Percentiles rank a stretch among this genome's conserved stretches.
Evolutionary conservation across 1,140 invertebrate species (phyloP).

Genomic region (Potamilus streckersoni): DNA sequence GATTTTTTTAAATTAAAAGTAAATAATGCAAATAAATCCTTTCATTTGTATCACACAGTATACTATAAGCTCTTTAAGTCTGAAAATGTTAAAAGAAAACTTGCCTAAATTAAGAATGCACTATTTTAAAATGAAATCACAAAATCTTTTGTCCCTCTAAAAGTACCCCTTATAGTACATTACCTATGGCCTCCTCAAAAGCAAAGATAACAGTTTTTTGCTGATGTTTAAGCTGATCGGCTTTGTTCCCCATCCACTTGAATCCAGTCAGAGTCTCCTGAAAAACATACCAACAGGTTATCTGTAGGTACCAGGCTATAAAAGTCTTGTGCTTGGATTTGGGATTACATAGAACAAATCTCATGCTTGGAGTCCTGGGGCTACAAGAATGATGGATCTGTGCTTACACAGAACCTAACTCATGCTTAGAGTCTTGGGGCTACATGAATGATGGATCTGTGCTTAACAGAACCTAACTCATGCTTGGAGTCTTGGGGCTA

Average conservation of each 20-base stretch:
- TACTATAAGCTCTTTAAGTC: too few species aligned
- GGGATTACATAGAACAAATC: neutral
- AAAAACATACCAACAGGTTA: conserved; percentile 6
- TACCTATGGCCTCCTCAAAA: conserved; percentile 83
- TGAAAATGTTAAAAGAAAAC: too few species aligned
- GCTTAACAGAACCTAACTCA: neutral
- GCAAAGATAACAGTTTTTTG: conserved; percentile 87
- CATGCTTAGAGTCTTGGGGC: neutral
- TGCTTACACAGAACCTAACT: neutral
- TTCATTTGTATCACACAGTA: too few species aligned
- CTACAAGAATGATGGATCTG: neutral
- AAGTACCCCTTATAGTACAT: neutral
- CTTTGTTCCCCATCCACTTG: conserved; percentile 98
- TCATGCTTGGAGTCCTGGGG: neutral
- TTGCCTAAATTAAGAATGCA: too few species aligned
- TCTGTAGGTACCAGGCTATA: neutral
- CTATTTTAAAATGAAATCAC: too few species aligned
- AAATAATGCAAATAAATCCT: too few species aligned
- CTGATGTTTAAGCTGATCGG: conserved; percentile 76
- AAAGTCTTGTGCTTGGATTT: neutral
- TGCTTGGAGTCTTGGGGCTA: neutral
- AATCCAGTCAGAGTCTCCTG: conserved; percentile 98
- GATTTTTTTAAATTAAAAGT: too few species aligned
- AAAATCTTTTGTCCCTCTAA: too few species aligned
- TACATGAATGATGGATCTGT: neutral